Evolutionary conservation across 2,113 vertebrate genomes (phyloP).

Genomic region (Mesocricetus auratus): DNA sequence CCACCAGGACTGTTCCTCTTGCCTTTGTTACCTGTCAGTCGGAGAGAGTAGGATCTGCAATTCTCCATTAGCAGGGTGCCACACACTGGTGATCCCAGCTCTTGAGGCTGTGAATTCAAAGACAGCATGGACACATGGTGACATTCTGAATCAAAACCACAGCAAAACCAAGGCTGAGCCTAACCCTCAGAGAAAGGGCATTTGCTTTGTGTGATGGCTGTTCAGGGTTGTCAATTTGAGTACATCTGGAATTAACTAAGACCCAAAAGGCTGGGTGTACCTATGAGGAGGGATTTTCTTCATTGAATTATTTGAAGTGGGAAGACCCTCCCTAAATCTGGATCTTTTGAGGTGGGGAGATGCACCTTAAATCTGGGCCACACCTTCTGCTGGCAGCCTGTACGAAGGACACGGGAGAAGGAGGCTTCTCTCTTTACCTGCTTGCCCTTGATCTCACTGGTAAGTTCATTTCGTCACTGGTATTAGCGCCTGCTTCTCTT

Average conservation of each 20-base stretch:
- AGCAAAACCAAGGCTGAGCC: not conserved
- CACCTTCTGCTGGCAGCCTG: not conserved
- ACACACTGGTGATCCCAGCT: not conserved
- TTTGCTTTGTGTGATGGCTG: not conserved
- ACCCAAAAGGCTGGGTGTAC: not conserved
- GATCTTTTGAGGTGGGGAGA: not conserved
- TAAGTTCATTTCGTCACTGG: not conserved
- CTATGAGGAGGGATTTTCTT: not conserved
- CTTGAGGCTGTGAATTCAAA: not conserved
- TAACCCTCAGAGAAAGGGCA: not conserved
- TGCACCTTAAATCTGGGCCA: not conserved
- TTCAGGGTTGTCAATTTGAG: not conserved
- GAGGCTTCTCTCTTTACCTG: not conserved
- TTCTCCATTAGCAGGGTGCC: not conserved
- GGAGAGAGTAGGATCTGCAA: not conserved
- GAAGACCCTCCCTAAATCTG: not conserved
- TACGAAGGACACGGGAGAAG: not conserved
- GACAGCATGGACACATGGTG: not conserved
- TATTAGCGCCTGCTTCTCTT: not conserved
- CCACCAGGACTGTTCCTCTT: not conserved
- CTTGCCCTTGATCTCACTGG: not conserved
- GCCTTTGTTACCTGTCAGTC: not conserved
- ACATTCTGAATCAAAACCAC: not conserved
- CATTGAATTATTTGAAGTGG: not conserved
- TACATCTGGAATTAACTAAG: not conserved